Percentiles rank a stretch among this genome's conserved stretches.
Evolutionary conservation across 2,888 invertebrate genomes (phyloP).

Genomic region (Strigamia crassipes): DNA sequence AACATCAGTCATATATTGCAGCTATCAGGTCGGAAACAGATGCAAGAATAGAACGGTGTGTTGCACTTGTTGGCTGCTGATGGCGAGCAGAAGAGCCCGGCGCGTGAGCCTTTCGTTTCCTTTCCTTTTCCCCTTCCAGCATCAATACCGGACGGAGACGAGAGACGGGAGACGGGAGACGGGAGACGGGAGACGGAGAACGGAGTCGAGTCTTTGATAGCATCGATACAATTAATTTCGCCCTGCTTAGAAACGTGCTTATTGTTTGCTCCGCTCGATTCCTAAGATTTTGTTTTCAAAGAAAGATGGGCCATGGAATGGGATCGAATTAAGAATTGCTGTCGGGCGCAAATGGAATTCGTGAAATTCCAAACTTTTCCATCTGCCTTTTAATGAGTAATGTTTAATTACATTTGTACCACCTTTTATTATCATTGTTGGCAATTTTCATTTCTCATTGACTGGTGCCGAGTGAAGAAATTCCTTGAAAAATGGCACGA

Average conservation of each 20-base stretch:
- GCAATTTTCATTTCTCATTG: slow-evolving; percentile 43
- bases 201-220: too few species aligned
- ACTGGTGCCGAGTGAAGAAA: slow-evolving; percentile 18
- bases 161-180: too few species aligned
- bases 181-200: too few species aligned
- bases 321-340: slow-evolving; percentile 24
- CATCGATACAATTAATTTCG: too few species aligned
- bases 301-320: not conserved
- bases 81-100: not conserved
- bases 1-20: slow-evolving; percentile 45
- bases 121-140: not conserved
- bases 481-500: slow-evolving; percentile 43
- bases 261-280: too few species aligned
- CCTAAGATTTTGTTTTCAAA: not conserved
- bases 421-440: slow-evolving; percentile 46
- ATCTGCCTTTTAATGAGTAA: slow-evolving; percentile 43
- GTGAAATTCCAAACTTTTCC: slow-evolving; percentile 38
- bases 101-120: not conserved
- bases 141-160: not conserved
- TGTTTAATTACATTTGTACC: slow-evolving; percentile 45
- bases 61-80: slow-evolving; percentile 13
- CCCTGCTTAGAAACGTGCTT: too few species aligned
- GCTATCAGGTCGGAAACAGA: slow-evolving; percentile 45
- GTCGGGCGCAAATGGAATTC: slow-evolving; percentile 43
- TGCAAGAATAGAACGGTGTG: slow-evolving; percentile 32